These are phyloP conservation scores for Cephus pygmeus DNA, from an alignment of 2,888 invertebrate genomes.

Conservation along the genomic window DNA sequence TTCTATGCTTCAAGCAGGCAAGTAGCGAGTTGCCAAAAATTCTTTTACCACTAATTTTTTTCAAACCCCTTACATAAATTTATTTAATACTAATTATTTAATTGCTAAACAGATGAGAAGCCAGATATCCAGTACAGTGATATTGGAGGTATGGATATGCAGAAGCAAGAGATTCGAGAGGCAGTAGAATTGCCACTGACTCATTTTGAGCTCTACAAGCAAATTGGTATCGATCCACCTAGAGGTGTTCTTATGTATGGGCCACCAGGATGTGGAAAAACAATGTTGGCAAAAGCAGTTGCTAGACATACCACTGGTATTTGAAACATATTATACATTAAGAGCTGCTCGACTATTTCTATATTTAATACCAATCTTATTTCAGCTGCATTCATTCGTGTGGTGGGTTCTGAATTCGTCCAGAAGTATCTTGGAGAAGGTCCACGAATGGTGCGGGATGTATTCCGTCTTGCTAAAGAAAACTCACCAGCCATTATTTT, in stretches of 20 bases:
- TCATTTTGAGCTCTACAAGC: slow-evolving; percentile 98
- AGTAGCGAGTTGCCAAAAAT: slow-evolving; percentile 24
- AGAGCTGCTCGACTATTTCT: not conserved
- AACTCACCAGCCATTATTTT: slow-evolving; percentile 99
- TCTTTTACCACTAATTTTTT: not conserved
- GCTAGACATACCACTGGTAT: slow-evolving; percentile 96
- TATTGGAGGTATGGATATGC: slow-evolving; percentile 99
- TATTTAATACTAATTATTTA: not conserved
- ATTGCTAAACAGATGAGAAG: slow-evolving; percentile 80
- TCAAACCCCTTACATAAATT: not conserved
- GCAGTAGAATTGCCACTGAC: slow-evolving; percentile 98
- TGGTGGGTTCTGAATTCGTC: slow-evolving; percentile 99
- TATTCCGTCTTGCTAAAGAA: slow-evolving; percentile 98
- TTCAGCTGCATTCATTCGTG: slow-evolving; percentile 96
- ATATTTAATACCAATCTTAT: slow-evolving; percentile 19
- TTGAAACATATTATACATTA: slow-evolving; percentile 7
- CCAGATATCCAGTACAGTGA: slow-evolving; percentile 98
- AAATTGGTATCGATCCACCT: slow-evolving; percentile 99
- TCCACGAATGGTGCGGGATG: slow-evolving; percentile 98
- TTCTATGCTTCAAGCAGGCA: slow-evolving; percentile 95
- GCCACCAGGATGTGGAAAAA: slow-evolving; percentile 99
- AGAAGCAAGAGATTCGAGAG: slow-evolving; percentile 99
- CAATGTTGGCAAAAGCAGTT: slow-evolving; percentile 99
- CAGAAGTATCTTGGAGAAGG: slow-evolving; percentile 99
- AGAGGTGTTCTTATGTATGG: slow-evolving; percentile 98